Percentiles rank a stretch among this genome's conserved stretches.
Evolutionary conservation across 2,113 vertebrate species (phyloP).

Genomic region (Otis tarda): DNA sequence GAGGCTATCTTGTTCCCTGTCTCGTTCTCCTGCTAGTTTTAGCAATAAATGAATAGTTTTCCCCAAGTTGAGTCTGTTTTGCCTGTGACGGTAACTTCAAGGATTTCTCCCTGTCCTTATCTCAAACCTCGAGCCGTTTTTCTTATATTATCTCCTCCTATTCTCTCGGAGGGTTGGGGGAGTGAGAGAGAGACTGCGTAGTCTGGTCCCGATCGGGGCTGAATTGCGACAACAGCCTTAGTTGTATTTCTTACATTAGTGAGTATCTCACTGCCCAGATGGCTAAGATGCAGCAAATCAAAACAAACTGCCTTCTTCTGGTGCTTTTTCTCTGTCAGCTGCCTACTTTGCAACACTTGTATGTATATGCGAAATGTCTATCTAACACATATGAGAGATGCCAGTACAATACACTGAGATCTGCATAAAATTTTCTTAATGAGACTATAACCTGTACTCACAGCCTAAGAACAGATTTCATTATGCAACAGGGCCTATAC

Average conservation of each 20-base stretch:
- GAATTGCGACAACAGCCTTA: not conserved
- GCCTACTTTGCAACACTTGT: not conserved
- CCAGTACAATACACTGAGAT: not conserved
- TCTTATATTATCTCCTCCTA: no score
- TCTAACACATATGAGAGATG: not conserved
- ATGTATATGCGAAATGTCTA: not conserved
- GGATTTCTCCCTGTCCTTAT: no score
- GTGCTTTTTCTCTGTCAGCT: constrained; percentile 35
- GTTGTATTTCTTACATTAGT: constrained; percentile 23
- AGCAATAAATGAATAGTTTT: no score
- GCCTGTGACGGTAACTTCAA: no score
- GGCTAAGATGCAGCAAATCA: not conserved
- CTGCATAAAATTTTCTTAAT: not conserved
- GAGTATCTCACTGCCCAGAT: not conserved
- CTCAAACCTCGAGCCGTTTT: no score
- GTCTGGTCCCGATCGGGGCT: no score
- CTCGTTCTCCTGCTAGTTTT: no score
- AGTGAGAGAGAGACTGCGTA: no score
- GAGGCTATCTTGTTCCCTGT: no score
- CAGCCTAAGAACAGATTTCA: not conserved
- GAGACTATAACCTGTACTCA: not conserved
- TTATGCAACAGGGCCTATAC: not conserved
- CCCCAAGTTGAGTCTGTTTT: no score
- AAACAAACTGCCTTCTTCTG: constrained; percentile 28
- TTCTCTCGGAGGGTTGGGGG: no score